Conservation (phyloP, 2,797 vertebrate species). For the Podarcis lilfordi region DNA sequence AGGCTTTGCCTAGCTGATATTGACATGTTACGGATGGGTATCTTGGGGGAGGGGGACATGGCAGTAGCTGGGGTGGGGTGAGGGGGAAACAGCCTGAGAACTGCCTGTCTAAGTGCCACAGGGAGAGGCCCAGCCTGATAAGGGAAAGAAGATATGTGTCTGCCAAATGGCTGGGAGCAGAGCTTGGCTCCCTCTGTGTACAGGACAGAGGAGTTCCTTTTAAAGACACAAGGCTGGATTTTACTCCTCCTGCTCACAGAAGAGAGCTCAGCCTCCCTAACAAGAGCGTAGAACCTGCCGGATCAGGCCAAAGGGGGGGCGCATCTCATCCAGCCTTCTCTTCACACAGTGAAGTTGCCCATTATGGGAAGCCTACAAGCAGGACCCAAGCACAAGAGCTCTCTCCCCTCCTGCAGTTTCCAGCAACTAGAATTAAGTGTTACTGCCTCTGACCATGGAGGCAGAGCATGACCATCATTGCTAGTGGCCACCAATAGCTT, state of each 20-base stretch:
- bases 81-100: slow-evolving; percentile 16
- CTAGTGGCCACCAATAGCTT: too few species aligned
- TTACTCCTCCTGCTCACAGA: not conserved
- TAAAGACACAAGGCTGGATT: slow-evolving; percentile 21
- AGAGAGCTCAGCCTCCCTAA: too few species aligned
- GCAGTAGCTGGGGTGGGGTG: not conserved
- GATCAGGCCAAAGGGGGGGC: too few species aligned
- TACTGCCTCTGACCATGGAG: too few species aligned
- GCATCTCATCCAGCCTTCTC: too few species aligned
- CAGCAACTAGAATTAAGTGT: not conserved
- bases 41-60: not conserved
- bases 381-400: not conserved
- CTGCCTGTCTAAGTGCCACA: not conserved
- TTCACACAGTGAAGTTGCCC: too few species aligned
- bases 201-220: rapidly evolving
- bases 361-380: too few species aligned
- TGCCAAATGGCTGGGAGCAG: slow-evolving; percentile 4
- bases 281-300: too few species aligned
- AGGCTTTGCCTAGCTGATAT: slow-evolving; percentile 67
- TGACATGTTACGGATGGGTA: slow-evolving; percentile 13
- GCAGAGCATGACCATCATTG: too few species aligned
- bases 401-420: too few species aligned
- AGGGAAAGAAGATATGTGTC: slow-evolving; percentile 10
- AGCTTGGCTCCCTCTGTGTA: not conserved
- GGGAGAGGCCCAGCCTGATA: slow-evolving; percentile 15